Conservation (phyloP, 2,888 invertebrate genomes). For the Andrena praecox region DNA sequence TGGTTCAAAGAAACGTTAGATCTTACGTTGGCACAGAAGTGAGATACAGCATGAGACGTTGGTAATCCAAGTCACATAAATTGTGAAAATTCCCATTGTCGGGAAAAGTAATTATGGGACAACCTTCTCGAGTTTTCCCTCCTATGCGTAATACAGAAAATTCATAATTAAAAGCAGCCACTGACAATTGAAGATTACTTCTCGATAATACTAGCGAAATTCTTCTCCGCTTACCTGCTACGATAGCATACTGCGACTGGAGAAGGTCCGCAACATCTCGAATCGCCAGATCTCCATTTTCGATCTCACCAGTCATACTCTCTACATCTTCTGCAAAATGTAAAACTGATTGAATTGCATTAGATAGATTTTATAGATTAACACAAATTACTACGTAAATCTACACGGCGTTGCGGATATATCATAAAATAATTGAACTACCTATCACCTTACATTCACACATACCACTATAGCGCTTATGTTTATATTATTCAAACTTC, state of each 20-base stretch:
- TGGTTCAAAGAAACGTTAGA: constrained; percentile 12
- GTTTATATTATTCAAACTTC: constrained; percentile 12
- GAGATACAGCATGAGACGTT: constrained; percentile 96
- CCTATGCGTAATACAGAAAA: constrained; percentile 85
- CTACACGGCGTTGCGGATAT: constrained; percentile 74
- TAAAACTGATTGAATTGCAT: constrained; percentile 33
- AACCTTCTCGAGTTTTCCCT: constrained; percentile 96
- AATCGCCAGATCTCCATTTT: constrained; percentile 89
- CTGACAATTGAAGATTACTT: not conserved
- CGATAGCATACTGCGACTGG: constrained; percentile 95
- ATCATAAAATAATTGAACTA: constrained; percentile 59
- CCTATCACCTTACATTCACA: constrained; percentile 26
- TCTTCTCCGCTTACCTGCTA: constrained; percentile 88
- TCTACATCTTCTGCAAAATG: constrained; percentile 84
- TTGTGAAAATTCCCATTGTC: constrained; percentile 95
- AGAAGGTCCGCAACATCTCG: constrained; percentile 94
- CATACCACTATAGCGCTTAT: too few species aligned
- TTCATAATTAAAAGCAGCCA: not conserved
- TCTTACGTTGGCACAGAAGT: constrained; percentile 97
- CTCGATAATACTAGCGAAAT: not conserved
- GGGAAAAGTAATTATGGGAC: constrained; percentile 97
- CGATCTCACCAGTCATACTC: constrained; percentile 86
- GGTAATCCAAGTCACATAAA: constrained; percentile 94
- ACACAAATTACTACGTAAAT: constrained; percentile 8
- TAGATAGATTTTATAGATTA: not conserved